Conservation (phyloP, 2,797 vertebrate genomes). For the Danio kyathit region DNA sequence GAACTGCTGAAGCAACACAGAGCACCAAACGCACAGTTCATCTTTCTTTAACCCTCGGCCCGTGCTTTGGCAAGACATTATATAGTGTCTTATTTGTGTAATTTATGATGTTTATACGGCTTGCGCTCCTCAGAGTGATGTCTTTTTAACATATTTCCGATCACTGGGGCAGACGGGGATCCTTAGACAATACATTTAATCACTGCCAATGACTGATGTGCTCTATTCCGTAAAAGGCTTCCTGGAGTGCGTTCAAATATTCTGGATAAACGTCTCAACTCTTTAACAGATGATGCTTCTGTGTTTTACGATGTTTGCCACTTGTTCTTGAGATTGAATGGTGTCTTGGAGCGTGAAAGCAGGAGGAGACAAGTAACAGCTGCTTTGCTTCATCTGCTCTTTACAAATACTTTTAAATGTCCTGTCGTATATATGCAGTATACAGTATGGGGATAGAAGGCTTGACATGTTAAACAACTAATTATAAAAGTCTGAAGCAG, state of each 20-base stretch:
- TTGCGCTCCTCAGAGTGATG: slow-evolving; percentile 45
- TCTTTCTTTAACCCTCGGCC: background rate
- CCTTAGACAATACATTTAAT: slow-evolving; percentile 62
- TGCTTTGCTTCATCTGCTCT: background rate
- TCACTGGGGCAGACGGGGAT: slow-evolving; percentile 46
- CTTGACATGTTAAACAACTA: no score
- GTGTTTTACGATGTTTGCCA: slow-evolving; percentile 49
- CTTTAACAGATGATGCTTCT: slow-evolving; percentile 42
- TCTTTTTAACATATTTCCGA: slow-evolving; percentile 65
- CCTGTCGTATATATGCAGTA: no score
- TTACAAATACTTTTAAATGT: background rate
- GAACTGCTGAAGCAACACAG: slow-evolving; percentile 49
- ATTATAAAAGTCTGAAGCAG: no score
- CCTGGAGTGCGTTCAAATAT: slow-evolving; percentile 60
- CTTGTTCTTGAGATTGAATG: slow-evolving; percentile 32
- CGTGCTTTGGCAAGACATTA: slow-evolving; percentile 31
- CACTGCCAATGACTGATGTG: slow-evolving; percentile 46
- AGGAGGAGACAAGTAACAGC: slow-evolving; percentile 23
- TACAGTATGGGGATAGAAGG: no score
- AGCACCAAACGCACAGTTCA: slow-evolving; percentile 24
- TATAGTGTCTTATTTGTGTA: slow-evolving; percentile 47
- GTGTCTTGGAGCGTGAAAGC: slow-evolving; percentile 23
- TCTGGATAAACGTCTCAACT: slow-evolving; percentile 46
- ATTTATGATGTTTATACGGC: slow-evolving; percentile 61
- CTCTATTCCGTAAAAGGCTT: slow-evolving; percentile 60